phyloP scores from a whole-genome alignment of 2,113 vertebrate genomes.

The Accipiter virgatus region DNA sequence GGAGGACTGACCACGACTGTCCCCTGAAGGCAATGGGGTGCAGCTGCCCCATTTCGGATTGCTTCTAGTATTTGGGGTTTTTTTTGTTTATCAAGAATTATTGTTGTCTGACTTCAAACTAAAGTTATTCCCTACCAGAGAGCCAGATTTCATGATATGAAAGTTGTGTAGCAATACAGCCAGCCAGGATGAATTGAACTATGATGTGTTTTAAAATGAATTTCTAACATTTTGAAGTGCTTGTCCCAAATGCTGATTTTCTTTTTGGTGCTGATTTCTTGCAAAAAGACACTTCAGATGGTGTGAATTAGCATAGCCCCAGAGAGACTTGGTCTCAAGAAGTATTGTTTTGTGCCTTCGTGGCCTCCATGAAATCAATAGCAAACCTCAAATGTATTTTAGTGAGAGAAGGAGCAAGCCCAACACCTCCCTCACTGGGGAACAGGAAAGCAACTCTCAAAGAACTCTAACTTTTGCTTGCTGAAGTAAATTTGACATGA shows the following conservation, averaged over 20 bases:
- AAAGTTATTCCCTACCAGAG: background rate
- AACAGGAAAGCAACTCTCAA: background rate
- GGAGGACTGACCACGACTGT: background rate
- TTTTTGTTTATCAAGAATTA: background rate
- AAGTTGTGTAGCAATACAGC: background rate
- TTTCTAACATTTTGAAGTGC: background rate
- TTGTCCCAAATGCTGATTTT: background rate
- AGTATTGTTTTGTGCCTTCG: background rate
- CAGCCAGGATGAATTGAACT: background rate
- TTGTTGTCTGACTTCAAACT: background rate
- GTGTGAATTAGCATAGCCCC: background rate
- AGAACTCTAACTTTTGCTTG: constrained; percentile 8
- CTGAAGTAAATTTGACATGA: constrained; percentile 47
- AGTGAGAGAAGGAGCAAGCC: background rate
- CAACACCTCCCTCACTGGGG: background rate
- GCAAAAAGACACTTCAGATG: background rate
- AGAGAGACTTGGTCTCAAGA: background rate
- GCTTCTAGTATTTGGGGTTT: background rate
- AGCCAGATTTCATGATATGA: background rate
- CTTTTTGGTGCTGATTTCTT: background rate
- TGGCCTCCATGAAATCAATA: background rate
- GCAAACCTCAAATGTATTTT: background rate
- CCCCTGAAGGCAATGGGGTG: background rate
- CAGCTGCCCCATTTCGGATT: background rate
- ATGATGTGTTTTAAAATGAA: background rate